Percentiles rank a stretch among this genome's conserved stretches.
Conservation (phyloP, 2,888 invertebrate species). For the Lissocephala sabroskyi region DNA sequence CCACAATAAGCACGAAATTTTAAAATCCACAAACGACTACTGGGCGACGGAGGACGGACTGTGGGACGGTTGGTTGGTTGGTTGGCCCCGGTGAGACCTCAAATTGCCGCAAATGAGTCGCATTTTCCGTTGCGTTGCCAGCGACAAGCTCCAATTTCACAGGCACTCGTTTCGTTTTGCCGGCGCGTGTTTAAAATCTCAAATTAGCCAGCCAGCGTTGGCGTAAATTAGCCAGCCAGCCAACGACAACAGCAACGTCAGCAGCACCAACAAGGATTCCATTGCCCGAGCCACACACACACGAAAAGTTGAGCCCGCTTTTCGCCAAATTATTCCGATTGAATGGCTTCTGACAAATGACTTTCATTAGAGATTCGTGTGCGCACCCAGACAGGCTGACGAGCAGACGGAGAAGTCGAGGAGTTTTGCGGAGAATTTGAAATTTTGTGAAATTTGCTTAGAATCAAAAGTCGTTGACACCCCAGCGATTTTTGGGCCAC, state of each 20-base stretch:
- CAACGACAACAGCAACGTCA: constrained; percentile 2
- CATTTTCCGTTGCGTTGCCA: not conserved
- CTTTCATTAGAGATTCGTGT: constrained; percentile 30
- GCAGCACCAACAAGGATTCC: not conserved
- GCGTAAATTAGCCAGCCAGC: constrained; percentile 14
- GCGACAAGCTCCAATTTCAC: not conserved
- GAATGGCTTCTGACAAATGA: constrained; percentile 45
- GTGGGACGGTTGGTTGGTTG: too few species aligned
- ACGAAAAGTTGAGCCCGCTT: constrained; percentile 3
- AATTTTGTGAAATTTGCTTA: too few species aligned
- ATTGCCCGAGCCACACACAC: not conserved
- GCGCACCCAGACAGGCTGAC: too few species aligned
- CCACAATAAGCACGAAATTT: not conserved
- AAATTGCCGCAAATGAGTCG: constrained; percentile 35
- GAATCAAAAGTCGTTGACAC: not conserved
- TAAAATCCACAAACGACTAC: too few species aligned
- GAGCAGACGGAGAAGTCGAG: too few species aligned
- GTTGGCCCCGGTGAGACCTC: too few species aligned
- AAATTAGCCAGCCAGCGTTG: constrained; percentile 21
- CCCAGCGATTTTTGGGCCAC: too few species aligned
- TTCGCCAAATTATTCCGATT: constrained; percentile 42
- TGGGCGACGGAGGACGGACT: too few species aligned
- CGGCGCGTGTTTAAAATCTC: constrained; percentile 30
- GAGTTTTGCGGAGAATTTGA: not conserved
- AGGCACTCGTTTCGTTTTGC: not conserved